These are phyloP conservation scores for Carettochelys insculpta DNA, from an alignment of 2,113 vertebrate species.

Conservation along the genomic window DNA sequence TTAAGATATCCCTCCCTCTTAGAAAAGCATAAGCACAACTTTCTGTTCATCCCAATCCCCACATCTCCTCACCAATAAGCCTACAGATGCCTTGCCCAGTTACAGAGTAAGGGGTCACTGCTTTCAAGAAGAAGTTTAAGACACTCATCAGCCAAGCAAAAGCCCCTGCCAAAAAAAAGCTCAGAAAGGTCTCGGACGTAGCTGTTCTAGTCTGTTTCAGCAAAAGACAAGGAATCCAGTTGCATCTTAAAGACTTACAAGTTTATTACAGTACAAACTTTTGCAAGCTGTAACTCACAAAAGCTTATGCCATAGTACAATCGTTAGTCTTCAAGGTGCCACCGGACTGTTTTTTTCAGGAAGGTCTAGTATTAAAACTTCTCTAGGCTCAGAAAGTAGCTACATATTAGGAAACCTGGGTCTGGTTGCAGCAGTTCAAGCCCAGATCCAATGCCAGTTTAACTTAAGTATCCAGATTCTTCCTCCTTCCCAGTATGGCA, in stretches of 20 bases:
- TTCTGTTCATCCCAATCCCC: neutral
- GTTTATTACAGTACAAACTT: too few species aligned
- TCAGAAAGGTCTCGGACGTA: too few species aligned
- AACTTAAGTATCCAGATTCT: neutral
- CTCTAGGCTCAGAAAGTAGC: fast-evolving
- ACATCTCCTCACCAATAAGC: neutral
- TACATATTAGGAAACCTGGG: neutral
- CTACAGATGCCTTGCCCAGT: neutral
- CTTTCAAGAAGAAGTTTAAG: neutral
- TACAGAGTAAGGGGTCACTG: neutral
- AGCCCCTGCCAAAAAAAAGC: neutral
- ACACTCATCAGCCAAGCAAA: neutral
- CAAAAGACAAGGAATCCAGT: too few species aligned
- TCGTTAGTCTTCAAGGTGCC: too few species aligned
- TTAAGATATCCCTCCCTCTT: neutral
- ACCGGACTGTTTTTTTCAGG: too few species aligned
- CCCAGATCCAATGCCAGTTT: fast-evolving
- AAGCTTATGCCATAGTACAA: too few species aligned
- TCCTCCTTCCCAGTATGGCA: neutral
- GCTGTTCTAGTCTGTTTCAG: too few species aligned
- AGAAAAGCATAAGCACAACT: neutral
- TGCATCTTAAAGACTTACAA: too few species aligned
- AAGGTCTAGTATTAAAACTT: neutral
- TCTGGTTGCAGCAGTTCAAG: fast-evolving
- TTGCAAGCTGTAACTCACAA: too few species aligned